A percentile compares a stretch with the other conserved stretches of the same genome.
Evolutionary conservation across 2,113 vertebrate species (phyloP).

Genomic region (Callocephalon fimbriatum): DNA sequence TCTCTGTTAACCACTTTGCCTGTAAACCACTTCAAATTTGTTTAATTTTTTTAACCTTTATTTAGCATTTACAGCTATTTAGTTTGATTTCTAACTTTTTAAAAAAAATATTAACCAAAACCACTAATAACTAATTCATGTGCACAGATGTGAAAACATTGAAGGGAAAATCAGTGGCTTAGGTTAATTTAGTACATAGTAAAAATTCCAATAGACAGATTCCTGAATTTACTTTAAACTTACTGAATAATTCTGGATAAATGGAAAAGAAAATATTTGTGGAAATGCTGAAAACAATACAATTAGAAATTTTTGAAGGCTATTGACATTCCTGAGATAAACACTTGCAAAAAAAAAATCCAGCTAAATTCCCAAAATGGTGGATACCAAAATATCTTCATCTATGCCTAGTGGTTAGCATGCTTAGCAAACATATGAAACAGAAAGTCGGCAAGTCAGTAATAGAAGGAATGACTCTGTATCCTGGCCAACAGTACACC

Average conservation of each 20-base stretch:
- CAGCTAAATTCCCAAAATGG: not conserved
- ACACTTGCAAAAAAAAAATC: not conserved
- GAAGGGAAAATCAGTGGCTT: not conserved
- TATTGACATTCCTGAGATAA: not conserved
- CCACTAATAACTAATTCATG: not conserved
- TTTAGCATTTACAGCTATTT: not conserved
- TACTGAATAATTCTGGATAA: not conserved
- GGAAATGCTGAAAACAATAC: not conserved
- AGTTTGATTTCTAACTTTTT: not conserved
- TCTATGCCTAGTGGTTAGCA: not conserved
- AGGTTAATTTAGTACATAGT: not conserved
- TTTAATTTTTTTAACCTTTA: not conserved
- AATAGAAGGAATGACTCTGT: not conserved
- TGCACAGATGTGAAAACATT: not conserved
- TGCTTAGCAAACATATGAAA: not conserved
- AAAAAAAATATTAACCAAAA: not conserved
- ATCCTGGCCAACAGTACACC: not conserved
- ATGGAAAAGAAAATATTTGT: not conserved
- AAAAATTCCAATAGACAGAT: not conserved
- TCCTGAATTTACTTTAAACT: not conserved
- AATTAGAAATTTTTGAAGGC: not conserved
- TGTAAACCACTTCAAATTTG: not conserved
- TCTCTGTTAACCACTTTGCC: not conserved
- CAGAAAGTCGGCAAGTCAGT: not conserved
- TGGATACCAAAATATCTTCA: not conserved